Percentiles rank a stretch among this genome's conserved stretches.
Evolutionary conservation across 2,113 vertebrate genomes (phyloP).

Genomic region (Neopipo cinnamomea): DNA sequence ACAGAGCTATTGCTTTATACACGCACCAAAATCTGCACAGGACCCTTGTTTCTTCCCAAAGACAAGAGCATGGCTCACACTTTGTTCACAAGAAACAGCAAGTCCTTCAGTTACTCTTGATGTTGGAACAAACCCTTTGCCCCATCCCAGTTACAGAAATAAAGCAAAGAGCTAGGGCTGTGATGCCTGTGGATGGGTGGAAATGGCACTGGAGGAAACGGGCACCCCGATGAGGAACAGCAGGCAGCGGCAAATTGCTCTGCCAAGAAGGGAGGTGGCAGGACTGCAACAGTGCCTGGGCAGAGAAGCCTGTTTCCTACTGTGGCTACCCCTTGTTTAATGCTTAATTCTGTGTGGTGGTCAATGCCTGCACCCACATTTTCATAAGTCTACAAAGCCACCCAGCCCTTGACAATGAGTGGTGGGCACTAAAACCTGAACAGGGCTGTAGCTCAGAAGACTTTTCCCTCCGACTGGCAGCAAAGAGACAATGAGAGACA

Average conservation of each 20-base stretch:
- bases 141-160: not conserved
- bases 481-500: not conserved
- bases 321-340: not conserved
- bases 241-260: accelerated
- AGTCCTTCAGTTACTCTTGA: not conserved
- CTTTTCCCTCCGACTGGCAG: not conserved
- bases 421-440: not conserved
- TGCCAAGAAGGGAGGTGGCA: not conserved
- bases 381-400: not conserved
- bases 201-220: not conserved
- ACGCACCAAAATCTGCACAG: not conserved
- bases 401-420: not conserved
- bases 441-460: not conserved
- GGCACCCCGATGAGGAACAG: accelerated
- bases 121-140: not conserved
- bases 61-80: not conserved
- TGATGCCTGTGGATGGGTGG: not conserved
- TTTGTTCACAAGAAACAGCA: not conserved
- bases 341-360: not conserved
- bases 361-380: not conserved
- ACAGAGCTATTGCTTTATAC: not conserved
- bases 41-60: not conserved
- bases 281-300: not conserved
- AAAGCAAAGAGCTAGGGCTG: not conserved
- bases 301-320: not conserved